Base-by-base conservation (phyloP, 2,797 vertebrate species). In the Rhinophrynus dorsalis region DNA sequence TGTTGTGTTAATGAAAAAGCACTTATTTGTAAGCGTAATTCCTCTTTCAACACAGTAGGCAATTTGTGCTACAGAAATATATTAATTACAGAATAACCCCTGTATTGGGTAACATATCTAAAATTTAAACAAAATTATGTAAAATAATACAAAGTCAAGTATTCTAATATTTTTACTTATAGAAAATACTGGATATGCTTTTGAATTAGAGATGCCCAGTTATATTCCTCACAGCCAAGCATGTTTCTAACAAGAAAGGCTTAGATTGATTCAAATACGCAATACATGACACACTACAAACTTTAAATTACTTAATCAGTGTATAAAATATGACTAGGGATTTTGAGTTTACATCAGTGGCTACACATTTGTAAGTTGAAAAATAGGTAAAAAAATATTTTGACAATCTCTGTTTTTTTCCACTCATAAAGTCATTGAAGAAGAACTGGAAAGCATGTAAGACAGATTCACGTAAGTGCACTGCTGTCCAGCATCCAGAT, bases 351-450 rank as follows among this genome's bases (percentile, higher is more conserved):
- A 62, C 58, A 70, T 48, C 11, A 45, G 58, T n/a, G 37, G 57
- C 47, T 24, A 48, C 35, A 60, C 33, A 61, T 44, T 69, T 62
- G 58, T 62, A 70, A 70, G 58, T 20, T 37, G 30, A 23, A 70
- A 50, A 21, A 55, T 62, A 26, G 29, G 30, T 20, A 15, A 38
- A 27, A 62, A 56, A 55, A 62, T 70, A 38, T 55, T 70, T 44
- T 62, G 67, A 70, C 67, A 70, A 62, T 70, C 58, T 55, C 58
- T 45, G 67, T 55, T 55, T 55, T 62, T 62, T 70, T 70, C 50
- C 42, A 27, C 48, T 62, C 50, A 70, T 61, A 61, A 62, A 70
- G 57, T 50, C 47, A 61, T 61, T 61, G 56, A 61, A 60, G 55
- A 68, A 68, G 67, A 69, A 70, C 58, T 27, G 47, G 35, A 70